These are phyloP conservation scores for Chydorus sphaericus DNA, from an alignment of 2,888 invertebrate species.

Conservation along the genomic window DNA sequence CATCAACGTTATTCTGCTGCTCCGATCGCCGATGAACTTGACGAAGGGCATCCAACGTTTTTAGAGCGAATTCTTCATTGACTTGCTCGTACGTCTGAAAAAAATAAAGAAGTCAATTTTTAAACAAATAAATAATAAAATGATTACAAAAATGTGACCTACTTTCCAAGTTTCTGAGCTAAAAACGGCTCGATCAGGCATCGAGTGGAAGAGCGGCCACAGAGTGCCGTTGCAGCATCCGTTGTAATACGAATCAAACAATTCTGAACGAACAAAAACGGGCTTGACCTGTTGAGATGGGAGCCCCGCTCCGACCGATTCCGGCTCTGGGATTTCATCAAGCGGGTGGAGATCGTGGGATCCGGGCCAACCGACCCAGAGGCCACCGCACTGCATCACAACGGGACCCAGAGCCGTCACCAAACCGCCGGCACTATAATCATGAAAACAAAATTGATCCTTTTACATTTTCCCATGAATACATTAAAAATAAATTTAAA, in stretches of 20 bases:
- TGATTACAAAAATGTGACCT: too few species aligned
- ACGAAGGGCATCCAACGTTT: conserved; percentile 27
- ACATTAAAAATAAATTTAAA: not conserved
- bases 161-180: conserved; percentile 29
- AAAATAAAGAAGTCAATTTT: not conserved
- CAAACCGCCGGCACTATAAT: conserved; percentile 29
- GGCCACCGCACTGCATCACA: conserved; percentile 29
- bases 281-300: conserved; percentile 28
- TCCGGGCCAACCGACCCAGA: conserved; percentile 34
- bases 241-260: conserved; percentile 30
- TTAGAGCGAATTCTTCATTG: conserved; percentile 29
- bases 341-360: conserved; percentile 24
- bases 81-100: conserved; percentile 28
- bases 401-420: conserved; percentile 33
- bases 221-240: conserved; percentile 33
- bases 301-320: conserved; percentile 29
- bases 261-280: conserved; percentile 25
- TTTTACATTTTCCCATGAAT: not conserved
- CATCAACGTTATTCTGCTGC: conserved; percentile 22
- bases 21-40: conserved; percentile 25
- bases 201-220: conserved; percentile 33
- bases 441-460: not conserved
- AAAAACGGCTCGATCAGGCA: conserved; percentile 31
- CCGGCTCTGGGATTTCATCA: conserved; percentile 29
- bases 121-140: conserved; percentile 2